Evolutionary conservation across 2,113 vertebrate genomes (phyloP).

Genomic region (Oncorhynchus mykiss): DNA sequence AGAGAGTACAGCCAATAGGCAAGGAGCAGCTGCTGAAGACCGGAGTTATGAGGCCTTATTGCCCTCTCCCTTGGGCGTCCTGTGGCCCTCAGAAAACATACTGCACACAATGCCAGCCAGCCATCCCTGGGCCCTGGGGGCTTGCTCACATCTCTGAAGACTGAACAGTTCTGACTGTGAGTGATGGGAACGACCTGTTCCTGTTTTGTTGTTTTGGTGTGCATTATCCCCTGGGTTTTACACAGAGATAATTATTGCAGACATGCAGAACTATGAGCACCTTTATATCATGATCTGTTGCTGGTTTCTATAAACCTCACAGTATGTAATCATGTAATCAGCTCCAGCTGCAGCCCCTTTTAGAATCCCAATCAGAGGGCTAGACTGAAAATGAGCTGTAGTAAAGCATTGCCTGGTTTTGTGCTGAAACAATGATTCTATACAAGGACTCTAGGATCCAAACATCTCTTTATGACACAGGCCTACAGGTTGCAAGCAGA

Average conservation of each 20-base stretch:
- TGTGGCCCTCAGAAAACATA: background rate
- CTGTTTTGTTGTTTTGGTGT: background rate
- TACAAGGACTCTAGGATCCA: background rate
- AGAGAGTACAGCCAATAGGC: constrained; percentile 6
- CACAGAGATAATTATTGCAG: background rate
- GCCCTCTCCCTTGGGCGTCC: background rate
- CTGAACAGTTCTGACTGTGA: background rate
- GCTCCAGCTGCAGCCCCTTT: background rate
- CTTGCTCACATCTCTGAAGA: background rate
- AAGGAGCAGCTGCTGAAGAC: constrained; percentile 16
- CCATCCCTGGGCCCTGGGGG: background rate
- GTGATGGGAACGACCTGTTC: background rate
- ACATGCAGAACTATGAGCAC: background rate
- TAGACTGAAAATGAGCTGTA: background rate
- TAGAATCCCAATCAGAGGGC: background rate
- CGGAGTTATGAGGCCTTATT: constrained; percentile 13
- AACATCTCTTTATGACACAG: background rate
- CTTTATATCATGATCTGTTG: background rate
- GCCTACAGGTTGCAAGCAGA: background rate
- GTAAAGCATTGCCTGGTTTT: constrained; percentile 9
- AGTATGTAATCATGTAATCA: background rate
- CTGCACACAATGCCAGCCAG: background rate
- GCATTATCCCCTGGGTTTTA: background rate
- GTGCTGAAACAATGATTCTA: constrained; percentile 17
- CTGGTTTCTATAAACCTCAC: background rate